Evolutionary conservation across 1,140 invertebrate species (phyloP).

Genomic region (Pissodes strobi): DNA sequence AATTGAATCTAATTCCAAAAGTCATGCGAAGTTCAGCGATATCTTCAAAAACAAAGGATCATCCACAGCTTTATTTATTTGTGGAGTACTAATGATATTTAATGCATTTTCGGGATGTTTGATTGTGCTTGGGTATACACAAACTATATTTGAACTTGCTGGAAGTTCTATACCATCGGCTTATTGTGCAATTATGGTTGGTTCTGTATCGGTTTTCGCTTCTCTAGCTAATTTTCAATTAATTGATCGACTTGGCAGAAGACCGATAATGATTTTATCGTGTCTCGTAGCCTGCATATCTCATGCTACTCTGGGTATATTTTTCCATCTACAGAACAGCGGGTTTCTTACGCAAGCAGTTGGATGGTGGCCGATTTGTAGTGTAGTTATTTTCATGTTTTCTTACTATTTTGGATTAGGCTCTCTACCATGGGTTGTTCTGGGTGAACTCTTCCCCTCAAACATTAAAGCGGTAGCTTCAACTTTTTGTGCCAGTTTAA

Average conservation of each 20-base stretch:
- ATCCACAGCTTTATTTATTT: slow-evolving; percentile 70
- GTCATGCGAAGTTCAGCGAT: slow-evolving; percentile 57
- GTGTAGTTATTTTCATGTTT: slow-evolving; percentile 41
- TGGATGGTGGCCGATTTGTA: slow-evolving; percentile 42
- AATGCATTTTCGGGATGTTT: slow-evolving; percentile 81
- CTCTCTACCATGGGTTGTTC: slow-evolving; percentile 80
- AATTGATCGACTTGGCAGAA: slow-evolving; percentile 63
- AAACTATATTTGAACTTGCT: slow-evolving; percentile 68
- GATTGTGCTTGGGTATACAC: slow-evolving; percentile 78
- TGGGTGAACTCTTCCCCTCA: slow-evolving; percentile 79
- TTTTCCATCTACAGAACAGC: slow-evolving; percentile 29
- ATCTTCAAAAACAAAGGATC: slow-evolving; percentile 61
- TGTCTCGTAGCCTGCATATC: slow-evolving; percentile 62
- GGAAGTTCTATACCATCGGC: slow-evolving; percentile 59
- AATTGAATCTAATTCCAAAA: slow-evolving; percentile 35
- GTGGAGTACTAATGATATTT: slow-evolving; percentile 69
- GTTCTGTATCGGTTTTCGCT: slow-evolving; percentile 18
- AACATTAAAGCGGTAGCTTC: slow-evolving; percentile 73
- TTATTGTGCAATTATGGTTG: slow-evolving; percentile 23
- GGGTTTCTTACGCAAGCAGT: slow-evolving; percentile 21
- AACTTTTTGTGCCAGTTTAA: slow-evolving; percentile 71
- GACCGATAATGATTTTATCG: slow-evolving; percentile 71
- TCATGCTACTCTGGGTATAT: slow-evolving; percentile 25
- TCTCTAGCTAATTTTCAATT: slow-evolving; percentile 14
- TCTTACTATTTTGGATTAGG: slow-evolving; percentile 66